phyloP scores from a whole-genome alignment of 2,888 invertebrate genomes.

The Machimus rusticus region DNA sequence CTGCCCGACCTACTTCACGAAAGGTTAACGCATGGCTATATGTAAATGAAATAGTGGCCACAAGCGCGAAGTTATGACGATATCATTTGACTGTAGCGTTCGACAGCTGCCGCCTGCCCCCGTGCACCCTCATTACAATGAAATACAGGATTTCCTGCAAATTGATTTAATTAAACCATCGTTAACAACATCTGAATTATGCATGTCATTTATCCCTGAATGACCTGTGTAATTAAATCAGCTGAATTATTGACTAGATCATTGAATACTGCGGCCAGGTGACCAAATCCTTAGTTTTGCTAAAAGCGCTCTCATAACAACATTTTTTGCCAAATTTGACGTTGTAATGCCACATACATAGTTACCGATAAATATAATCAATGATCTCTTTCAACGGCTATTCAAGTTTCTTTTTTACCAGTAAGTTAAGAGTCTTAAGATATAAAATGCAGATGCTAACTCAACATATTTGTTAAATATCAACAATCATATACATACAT shows the following conservation, averaged over 20 bases:
- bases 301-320: background rate
- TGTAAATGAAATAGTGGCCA: background rate
- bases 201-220: slow-evolving; percentile 27
- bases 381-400: background rate
- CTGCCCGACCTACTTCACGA: background rate
- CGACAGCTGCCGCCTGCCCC: background rate
- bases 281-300: background rate
- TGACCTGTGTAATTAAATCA: slow-evolving; percentile 38
- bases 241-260: slow-evolving; percentile 37
- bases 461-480: no score
- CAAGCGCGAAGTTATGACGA: slow-evolving; percentile 21
- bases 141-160: slow-evolving; percentile 6
- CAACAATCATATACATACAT: no score
- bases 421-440: no score
- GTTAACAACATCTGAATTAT: slow-evolving; percentile 39
- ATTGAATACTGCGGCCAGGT: slow-evolving; percentile 22
- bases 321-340: background rate
- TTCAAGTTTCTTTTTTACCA: background rate
- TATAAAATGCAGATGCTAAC: no score
- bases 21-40: background rate
- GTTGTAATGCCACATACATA: background rate
- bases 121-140: background rate
- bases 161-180: slow-evolving; percentile 37
- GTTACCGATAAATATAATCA: background rate
- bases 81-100: background rate